Percentiles rank a stretch among this genome's conserved stretches.
Conservation (phyloP, 2,797 vertebrate genomes). For the Poecilia velifera region DNA sequence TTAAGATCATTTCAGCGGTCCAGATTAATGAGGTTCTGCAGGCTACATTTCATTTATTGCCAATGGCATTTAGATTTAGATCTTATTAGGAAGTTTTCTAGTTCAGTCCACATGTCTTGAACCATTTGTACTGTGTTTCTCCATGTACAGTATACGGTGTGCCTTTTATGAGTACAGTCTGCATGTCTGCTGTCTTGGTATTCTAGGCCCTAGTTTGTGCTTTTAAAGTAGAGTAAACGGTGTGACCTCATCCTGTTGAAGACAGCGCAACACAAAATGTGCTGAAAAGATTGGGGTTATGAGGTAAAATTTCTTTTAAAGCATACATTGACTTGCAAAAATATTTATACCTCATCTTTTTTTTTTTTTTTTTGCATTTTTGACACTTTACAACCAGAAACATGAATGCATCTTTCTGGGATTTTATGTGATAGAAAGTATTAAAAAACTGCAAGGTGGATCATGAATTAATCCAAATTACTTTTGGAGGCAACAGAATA, state of each 20-base stretch:
- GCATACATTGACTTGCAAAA: background rate
- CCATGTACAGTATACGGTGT: conserved; percentile 77
- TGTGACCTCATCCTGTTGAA: conserved; percentile 62
- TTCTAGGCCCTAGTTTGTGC: conserved; percentile 73
- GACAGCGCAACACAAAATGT: conserved; percentile 46
- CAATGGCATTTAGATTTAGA: conserved; percentile 60
- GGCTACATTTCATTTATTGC: conserved; percentile 57
- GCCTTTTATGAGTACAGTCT: conserved; percentile 76
- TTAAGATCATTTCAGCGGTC: conserved; percentile 32
- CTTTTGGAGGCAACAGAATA: background rate
- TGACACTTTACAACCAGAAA: conserved; percentile 2
- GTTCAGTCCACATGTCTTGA: conserved; percentile 59
- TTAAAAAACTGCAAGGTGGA: no score
- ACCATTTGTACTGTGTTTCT: conserved; percentile 71
- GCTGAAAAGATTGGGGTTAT: conserved; percentile 26
- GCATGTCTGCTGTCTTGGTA: conserved; percentile 76
- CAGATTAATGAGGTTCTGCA: conserved; percentile 46
- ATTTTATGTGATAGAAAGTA: background rate
- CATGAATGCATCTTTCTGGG: background rate
- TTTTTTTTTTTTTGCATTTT: background rate
- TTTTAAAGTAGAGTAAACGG: conserved; percentile 66
- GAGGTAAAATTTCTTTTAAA: background rate
- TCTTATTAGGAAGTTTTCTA: conserved; percentile 66
- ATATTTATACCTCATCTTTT: background rate
- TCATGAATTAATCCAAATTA: background rate